Evolutionary conservation across 2,888 invertebrate genomes (phyloP), one percentile per base, ranked within the genome.

Genomic region (Polydrusus cervinus): DNA sequence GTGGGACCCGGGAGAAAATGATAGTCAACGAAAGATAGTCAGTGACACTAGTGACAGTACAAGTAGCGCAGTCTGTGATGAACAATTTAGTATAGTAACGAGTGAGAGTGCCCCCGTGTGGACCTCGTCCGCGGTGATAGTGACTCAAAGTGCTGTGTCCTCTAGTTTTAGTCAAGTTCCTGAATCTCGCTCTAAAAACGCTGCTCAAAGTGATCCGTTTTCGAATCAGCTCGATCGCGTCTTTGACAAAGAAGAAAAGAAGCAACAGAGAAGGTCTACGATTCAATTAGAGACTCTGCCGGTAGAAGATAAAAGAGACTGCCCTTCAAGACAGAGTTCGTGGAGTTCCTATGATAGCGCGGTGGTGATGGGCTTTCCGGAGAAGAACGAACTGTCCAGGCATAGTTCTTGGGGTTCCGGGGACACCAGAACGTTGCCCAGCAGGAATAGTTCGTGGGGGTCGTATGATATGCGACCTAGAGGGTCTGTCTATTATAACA

Each of bases 361-460:
- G 30, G 93, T 93, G 43, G 92, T 91, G 60, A 88, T 92, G 76
- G 90, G 90, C 76, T 88, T 85, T 77, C 87, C 87, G 75, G 90
- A 89, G 79, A 84, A 86, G n/a, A 93, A 93, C 80, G 85, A 88
- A 47, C 90, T 92, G 38, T 93, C 94, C 73, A 90, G 95, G 10
- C 94, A 94, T 84, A 93, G 94, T 79, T 94, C 95, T 49, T 95
- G 95, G 94, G 94, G 94, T 74, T 93, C 93, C n/a, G 92, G 91
- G 65, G 93, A 94, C 83, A 90, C 90, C 66, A 89, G 92, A 51
- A 89, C 90, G 3, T 81, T 91, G 71, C 92, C 93, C 0, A 91
- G 92, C 43, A 87, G 93, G 66, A 93, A 92, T 80, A 92, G 92
- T 86, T 92, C 92, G 55, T 92, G 93, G 91, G 92, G 92, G 13